Base-by-base conservation (phyloP, 2,113 vertebrate genomes). In the Pithys albifrons region DNA sequence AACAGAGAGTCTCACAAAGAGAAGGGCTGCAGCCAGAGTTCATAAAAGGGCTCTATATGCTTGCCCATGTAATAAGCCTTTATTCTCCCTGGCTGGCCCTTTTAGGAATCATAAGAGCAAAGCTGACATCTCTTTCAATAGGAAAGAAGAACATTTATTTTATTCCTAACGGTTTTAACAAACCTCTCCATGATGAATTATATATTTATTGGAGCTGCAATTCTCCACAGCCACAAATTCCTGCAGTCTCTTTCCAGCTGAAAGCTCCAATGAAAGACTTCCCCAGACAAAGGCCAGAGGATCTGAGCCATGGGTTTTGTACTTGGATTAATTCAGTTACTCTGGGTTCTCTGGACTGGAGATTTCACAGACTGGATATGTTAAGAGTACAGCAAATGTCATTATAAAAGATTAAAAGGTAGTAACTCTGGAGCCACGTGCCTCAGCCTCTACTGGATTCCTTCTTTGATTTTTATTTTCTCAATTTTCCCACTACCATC, bases 1-100 rank as follows among this genome's bases (percentile, higher is more conserved):
- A 93, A 96, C 93, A 97, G 85, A 96, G 91, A 95, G 66, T 43
- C 94, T 92, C 85, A 88, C 91, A 96, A 96, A 91, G 86, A 91
- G 84, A 49, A 87, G 52, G 93, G 95, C 84, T 91, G 87, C 90
- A 96, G 93, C 91, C 90, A 94, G 93, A 97, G 91, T 96, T 96
- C 96, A 96, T 95, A 96, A 96, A 97, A 90, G 93, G 94, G 95
- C 88, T 96, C 96, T 96, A 96, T 95, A 96, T 95, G 96, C 94
- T 95, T 95, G 85, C 78, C 71, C 73, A 77, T 94, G 94, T 59
- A 95, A 96, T 74, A 77, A 88, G 91, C 88, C 94, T 96, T 94
- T 96, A 83, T 97, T 95, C 94, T 95, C 85, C 85, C 64, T 80
- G 91, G 93, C 93, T 90, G 69, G 85, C 59, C 61, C 89, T 95